Evolutionary conservation across 1,140 invertebrate genomes (phyloP), one percentile per base, ranked within the genome.

Genomic region (Bombus polaris): DNA sequence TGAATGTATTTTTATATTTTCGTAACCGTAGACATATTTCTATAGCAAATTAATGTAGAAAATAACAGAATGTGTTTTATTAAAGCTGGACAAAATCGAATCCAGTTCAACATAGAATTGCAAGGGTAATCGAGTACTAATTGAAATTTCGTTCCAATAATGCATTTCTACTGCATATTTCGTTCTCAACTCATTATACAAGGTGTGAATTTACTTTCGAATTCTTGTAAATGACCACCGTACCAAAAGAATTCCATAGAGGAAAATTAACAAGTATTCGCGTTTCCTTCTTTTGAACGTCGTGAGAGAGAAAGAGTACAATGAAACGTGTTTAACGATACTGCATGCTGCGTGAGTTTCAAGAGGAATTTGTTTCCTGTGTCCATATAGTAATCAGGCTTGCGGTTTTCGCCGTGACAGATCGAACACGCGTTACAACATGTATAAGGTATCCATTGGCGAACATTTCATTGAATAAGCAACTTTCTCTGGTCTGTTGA

Each of bases 401-500:
- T 53, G 78, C 62, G 65, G 65, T 71, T 80, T 80, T 35, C 78
- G 44, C 15, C 44, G 65, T n/a, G 44, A 70, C 78, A 70, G 47
- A 44, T 12, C 42, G 28, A 47, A 79, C 77, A 25, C 44, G 15
- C 65, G 62, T 79, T 79, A 68, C 77, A 70, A 70, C 78, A 80
- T 12, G 42, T 25, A 37, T 53, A 47, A 68, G 18, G 65, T 80
- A 44, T 53, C 32, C 65, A 53, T 39, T 12, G n/a, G 42, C 13
- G 62, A 68, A 47, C 37, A 37, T 68, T 44, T 47, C 42, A 68
- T 79, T 47, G 42, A 79, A 79, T 47, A 79, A 47, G 77, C 77
- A 70, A 62, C 78, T 80, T 80, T 80, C 78, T 80, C 78, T 28
- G 44, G 44, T 79, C 9, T 78, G 59, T 78, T 79, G 22, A 68